Conservation (phyloP, 2,888 invertebrate species). For the Sinohyriopsis cumingii region DNA sequence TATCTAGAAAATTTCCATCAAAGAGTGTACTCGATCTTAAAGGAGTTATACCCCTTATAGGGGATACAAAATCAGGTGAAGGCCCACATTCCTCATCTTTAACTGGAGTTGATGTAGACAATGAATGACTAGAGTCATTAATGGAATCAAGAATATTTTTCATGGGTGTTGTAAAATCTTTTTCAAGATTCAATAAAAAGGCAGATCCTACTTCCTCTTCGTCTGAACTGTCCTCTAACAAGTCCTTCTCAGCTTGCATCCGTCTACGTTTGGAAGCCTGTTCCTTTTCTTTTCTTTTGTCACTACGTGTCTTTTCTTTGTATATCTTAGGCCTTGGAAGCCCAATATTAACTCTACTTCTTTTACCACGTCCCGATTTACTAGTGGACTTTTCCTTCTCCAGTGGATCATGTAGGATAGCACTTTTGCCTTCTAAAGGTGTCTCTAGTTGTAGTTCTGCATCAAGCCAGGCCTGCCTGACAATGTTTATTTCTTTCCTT, state of each 20-base stretch:
- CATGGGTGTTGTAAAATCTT: slow-evolving; percentile 38
- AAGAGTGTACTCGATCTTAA: slow-evolving; percentile 32
- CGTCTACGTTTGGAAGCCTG: slow-evolving; percentile 36
- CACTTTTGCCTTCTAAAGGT: no score
- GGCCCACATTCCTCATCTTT: slow-evolving; percentile 18
- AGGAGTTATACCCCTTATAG: slow-evolving; percentile 48
- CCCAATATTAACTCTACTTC: slow-evolving; percentile 30
- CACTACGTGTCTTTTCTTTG: slow-evolving; percentile 23
- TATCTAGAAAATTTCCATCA: slow-evolving; percentile 51
- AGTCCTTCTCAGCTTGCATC: slow-evolving; percentile 34
- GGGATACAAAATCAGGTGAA: slow-evolving; percentile 42
- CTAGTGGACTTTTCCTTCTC: background rate
- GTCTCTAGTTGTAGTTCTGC: slow-evolving; percentile 8
- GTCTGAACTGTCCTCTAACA: slow-evolving; percentile 49
- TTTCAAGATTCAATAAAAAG: slow-evolving; percentile 38
- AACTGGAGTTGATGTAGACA: slow-evolving; percentile 51
- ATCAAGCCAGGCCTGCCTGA: slow-evolving; percentile 49
- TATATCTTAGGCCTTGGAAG: slow-evolving; percentile 54
- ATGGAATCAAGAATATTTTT: slow-evolving; percentile 20
- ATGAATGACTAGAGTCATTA: slow-evolving; percentile 22
- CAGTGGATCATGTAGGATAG: no score
- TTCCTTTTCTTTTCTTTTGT: slow-evolving; percentile 11
- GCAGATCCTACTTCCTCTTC: slow-evolving; percentile 39
- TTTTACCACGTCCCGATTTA: slow-evolving; percentile 15
- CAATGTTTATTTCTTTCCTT: slow-evolving; percentile 28